These are phyloP conservation scores for Saguinus midas DNA, from an alignment of 2,113 vertebrate genomes.

Conservation along the genomic window DNA sequence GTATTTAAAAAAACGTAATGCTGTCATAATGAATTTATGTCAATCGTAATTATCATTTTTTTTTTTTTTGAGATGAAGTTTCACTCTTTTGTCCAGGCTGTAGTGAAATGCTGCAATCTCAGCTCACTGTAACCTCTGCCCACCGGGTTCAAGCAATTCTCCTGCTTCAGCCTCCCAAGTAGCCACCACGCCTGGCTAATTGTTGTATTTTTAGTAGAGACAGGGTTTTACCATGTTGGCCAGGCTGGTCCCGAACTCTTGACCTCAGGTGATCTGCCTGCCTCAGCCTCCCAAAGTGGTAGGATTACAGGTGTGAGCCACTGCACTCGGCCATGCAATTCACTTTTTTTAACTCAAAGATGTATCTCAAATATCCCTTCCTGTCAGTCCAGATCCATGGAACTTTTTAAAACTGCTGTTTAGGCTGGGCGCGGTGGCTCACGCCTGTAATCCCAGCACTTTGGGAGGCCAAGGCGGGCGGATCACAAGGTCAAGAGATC, in stretches of 20 bases:
- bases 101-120: neutral
- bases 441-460: too few relatives aligned
- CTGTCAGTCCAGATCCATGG: neutral
- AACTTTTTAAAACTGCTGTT: neutral
- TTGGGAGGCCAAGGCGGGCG: too few relatives aligned
- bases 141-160: neutral
- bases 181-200: neutral
- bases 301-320: neutral
- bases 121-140: neutral
- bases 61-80: neutral
- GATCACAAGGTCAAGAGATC: too few relatives aligned
- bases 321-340: too few relatives aligned
- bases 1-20: neutral
- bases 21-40: constrained; percentile 1
- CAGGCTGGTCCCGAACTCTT: neutral
- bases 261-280: neutral
- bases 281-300: neutral
- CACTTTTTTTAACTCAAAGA: neutral
- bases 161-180: neutral
- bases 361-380: too few relatives aligned
- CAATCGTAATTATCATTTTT: neutral
- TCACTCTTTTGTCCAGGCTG: neutral
- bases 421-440: neutral
- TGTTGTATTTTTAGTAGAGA: neutral
- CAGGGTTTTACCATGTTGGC: neutral